A percentile compares a stretch with the other conserved stretches of the same genome.
Evolutionary conservation across 2,113 vertebrate species (phyloP).

Genomic region (Coracopsis vasa): DNA sequence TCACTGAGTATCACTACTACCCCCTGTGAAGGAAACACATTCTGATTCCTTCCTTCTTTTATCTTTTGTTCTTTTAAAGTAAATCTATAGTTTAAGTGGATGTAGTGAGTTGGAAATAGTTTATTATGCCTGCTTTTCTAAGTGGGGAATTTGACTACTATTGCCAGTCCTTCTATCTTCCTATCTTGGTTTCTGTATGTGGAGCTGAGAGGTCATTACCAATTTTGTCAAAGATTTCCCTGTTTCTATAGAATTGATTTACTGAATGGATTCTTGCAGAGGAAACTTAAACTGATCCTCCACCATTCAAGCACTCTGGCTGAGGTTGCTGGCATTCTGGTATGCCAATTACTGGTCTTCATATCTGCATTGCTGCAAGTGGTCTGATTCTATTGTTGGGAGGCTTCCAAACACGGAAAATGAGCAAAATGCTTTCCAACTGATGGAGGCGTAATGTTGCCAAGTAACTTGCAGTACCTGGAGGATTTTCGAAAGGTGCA

Average conservation of each 20-base stretch:
- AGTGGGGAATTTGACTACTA: background rate
- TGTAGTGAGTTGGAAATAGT: background rate
- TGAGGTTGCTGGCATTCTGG: background rate
- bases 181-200: background rate
- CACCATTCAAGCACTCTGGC: background rate
- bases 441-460: background rate
- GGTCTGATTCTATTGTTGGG: background rate
- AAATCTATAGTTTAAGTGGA: background rate
- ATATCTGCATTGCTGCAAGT: background rate
- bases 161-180: background rate
- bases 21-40: background rate
- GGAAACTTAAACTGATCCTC: background rate
- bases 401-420: background rate
- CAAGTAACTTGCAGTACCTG: background rate
- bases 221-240: background rate
- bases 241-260: background rate
- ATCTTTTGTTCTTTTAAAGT: background rate
- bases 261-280: background rate
- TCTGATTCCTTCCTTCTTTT: background rate
- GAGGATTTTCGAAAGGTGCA: background rate
- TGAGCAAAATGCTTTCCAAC: background rate
- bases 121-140: background rate
- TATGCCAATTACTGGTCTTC: background rate
- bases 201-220: background rate
- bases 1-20: background rate